A percentile compares a stretch with the other conserved stretches of the same genome.
These are phyloP conservation scores for Andinoacara biseriatus DNA, from an alignment of 2,113 vertebrate species.

Conservation along the genomic window DNA sequence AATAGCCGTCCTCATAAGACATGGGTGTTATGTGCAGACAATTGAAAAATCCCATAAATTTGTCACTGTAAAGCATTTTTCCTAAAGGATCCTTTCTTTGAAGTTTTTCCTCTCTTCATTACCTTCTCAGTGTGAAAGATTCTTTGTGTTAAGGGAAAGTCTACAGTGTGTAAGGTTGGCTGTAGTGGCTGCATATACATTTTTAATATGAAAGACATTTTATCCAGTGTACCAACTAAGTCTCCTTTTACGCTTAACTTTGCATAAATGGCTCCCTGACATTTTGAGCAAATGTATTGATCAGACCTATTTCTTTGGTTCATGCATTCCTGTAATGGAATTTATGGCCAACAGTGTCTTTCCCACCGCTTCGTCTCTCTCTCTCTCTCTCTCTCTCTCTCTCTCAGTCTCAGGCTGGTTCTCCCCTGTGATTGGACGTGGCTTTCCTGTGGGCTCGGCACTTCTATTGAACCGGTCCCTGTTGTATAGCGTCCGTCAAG, in stretches of 20 bases:
- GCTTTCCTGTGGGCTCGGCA: conserved; percentile 56
- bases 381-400: conserved; percentile 24
- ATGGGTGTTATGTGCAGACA: conserved; percentile 69
- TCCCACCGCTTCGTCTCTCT: conserved; percentile 23
- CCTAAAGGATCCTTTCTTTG: conserved; percentile 67
- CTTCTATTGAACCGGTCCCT: conserved; percentile 63
- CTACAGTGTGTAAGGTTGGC: not conserved
- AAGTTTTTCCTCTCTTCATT: conserved; percentile 50
- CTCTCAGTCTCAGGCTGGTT: conserved; percentile 17
- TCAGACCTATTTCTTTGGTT: conserved; percentile 42
- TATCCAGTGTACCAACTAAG: not conserved
- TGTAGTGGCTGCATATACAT: not conserved
- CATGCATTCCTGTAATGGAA: conserved; percentile 57
- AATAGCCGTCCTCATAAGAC: conserved; percentile 66
- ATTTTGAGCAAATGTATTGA: conserved; percentile 47
- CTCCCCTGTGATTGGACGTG: conserved; percentile 63
- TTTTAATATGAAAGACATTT: conserved; percentile 31
- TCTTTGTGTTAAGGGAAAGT: conserved; percentile 36
- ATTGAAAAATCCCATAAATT: conserved; percentile 70
- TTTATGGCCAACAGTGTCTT: conserved; percentile 60
- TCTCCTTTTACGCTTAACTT: conserved; percentile 3
- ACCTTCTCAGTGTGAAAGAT: conserved; percentile 36
- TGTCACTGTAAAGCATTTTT: conserved; percentile 66
- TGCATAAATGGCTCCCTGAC: conserved; percentile 46
- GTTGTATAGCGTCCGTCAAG: conserved; percentile 65